Conservation (phyloP, 2,113 vertebrate genomes). For the Prunella himalayana region DNA sequence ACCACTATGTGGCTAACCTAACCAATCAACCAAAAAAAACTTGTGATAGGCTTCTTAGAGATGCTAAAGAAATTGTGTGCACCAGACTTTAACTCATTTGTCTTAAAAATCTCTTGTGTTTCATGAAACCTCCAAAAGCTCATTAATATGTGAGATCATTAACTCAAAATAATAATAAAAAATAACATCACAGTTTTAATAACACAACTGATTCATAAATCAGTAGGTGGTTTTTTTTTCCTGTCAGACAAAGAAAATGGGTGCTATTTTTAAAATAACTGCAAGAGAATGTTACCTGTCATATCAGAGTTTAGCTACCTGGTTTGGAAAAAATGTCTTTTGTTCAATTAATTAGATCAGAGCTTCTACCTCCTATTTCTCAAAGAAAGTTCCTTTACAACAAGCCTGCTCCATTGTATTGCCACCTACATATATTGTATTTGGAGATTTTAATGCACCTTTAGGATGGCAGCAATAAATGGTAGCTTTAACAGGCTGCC, state of each 20-base stretch:
- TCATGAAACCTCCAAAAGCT: not conserved
- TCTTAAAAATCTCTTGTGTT: not conserved
- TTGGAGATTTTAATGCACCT: not conserved
- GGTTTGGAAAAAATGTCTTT: not conserved
- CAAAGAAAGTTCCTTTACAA: not conserved
- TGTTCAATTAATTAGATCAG: not conserved
- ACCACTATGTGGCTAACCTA: not conserved
- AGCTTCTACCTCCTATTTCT: not conserved
- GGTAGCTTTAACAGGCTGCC: fast-evolving
- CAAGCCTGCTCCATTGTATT: not conserved
- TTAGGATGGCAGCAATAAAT: not conserved
- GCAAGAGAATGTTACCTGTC: not conserved
- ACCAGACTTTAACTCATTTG: not conserved
- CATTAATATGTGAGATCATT: not conserved
- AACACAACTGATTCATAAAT: not conserved
- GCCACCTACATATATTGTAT: not conserved
- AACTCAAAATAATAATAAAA: not conserved
- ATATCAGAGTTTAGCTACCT: not conserved
- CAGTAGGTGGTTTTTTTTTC: not conserved
- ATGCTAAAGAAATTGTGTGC: not conserved
- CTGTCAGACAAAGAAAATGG: not conserved
- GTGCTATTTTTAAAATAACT: not conserved
- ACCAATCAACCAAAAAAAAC: fast-evolving
- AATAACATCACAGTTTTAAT: not conserved
- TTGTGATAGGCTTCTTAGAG: not conserved